Base-by-base conservation (phyloP, 2,797 vertebrate genomes). In the Distichodus sexfasciatus region DNA sequence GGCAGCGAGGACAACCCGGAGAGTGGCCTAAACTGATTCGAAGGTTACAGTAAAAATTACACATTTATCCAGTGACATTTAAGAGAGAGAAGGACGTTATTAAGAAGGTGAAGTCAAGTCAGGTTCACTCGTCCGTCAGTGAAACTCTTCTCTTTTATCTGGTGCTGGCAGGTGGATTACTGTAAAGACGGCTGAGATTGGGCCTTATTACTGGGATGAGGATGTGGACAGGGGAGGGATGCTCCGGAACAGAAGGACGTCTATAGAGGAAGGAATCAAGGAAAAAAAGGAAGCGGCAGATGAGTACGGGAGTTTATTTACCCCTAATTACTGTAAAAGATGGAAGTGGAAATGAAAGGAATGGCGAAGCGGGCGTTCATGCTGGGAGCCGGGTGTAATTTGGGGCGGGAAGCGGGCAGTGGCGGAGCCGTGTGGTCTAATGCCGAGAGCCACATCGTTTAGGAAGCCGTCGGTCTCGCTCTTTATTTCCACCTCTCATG, bases 1-100 rank as follows among this genome's bases (percentile, higher is more conserved):
- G 76, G 67, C 71, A 58, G 53, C 43, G 14, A 31, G 40, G 33
- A 44, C 66, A 66, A 61, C 66, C 60, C 59, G 19, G 59, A 57
- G 43, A 66, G 48, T 46, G 48, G 61, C 60, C 57, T 35, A 46
- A 47, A 53, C 19, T 1, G 40, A 14, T 44, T 75, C 46, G 38
- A 28, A 62, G 72, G 76, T 75, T 60, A 63, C 66, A 36, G 57
- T 43, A 60, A 53, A 15, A 70, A 70, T 77, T 61, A 68, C 24
- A 47, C 78, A 72, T 75, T 69, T 64, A 63, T 75, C 72, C 68
- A 64, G 69, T 77, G 66, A 77, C 72, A 75, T 80, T 80, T 77
- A 74, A 63, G 43, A 63, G 63, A 55, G 71, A 58, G 63, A 50
- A 46, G 58, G 68, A 35, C 55, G 74, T 77, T 74, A 75, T 75